Evolutionary conservation across 2,113 vertebrate genomes (phyloP).

Genomic region (Ptychochromis oligacanthus): DNA sequence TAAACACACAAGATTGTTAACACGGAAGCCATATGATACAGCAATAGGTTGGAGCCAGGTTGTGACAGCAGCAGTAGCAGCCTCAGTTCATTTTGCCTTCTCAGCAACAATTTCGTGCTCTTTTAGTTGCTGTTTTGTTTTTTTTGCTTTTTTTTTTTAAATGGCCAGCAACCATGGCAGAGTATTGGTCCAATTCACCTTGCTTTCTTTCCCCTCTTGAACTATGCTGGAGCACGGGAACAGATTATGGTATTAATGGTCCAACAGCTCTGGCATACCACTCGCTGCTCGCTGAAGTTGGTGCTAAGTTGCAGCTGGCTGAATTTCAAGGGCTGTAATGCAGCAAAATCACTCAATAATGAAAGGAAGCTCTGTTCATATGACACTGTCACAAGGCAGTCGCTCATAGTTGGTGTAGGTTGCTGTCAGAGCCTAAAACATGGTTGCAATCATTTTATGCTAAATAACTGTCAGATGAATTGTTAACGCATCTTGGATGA

Average conservation of each 20-base stretch:
- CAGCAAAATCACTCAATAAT: constrained; percentile 67
- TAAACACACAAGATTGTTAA: constrained; percentile 69
- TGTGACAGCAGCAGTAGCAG: constrained; percentile 46
- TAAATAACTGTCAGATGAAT: constrained; percentile 56
- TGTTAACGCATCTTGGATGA: constrained; percentile 58
- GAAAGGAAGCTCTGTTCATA: constrained; percentile 64
- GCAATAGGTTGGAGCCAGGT: constrained; percentile 47
- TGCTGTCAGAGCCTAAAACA: constrained; percentile 33
- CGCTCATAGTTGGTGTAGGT: constrained; percentile 12
- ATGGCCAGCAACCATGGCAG: constrained; percentile 10
- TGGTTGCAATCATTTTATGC: constrained; percentile 36
- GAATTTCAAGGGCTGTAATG: constrained; percentile 69
- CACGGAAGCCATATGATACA: constrained; percentile 68
- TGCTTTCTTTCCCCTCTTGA: constrained; percentile 24
- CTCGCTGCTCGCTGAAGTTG: constrained; percentile 58
- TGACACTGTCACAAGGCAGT: constrained; percentile 41
- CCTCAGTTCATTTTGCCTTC: constrained; percentile 54
- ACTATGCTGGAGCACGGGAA: constrained; percentile 55
- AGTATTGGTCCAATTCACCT: constrained; percentile 55
- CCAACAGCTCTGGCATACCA: constrained; percentile 54
- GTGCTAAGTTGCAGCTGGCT: constrained; percentile 73
- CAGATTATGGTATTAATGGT: constrained; percentile 77
- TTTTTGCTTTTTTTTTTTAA: not conserved
- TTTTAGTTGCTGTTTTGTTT: constrained; percentile 22
- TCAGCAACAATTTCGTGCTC: constrained; percentile 65